Conservation (phyloP, 2,888 invertebrate species). For the Sinelater perroti region DNA sequence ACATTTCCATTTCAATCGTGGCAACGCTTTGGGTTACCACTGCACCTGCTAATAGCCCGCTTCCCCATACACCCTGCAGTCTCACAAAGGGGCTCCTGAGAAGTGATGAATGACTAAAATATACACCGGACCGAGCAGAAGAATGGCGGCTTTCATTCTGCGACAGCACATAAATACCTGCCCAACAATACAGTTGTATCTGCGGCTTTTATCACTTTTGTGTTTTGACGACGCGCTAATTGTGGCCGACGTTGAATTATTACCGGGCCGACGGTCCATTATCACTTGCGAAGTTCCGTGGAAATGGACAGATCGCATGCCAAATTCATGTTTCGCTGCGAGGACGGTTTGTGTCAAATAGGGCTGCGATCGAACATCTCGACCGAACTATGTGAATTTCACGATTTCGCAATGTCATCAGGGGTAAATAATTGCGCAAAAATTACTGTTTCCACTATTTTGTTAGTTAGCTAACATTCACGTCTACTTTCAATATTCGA, state of each 20-base stretch:
- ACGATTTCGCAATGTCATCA: too few relatives aligned
- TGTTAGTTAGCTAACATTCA: too few relatives aligned
- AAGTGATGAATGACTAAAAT: constrained; percentile 1
- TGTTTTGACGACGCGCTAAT: constrained; percentile 17
- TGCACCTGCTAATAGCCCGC: too few relatives aligned
- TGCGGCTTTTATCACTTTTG: constrained; percentile 17
- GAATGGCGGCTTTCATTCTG: constrained; percentile 3
- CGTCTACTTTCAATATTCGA: too few relatives aligned
- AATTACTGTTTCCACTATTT: too few relatives aligned
- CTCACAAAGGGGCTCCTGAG: neutral
- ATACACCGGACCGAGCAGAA: neutral
- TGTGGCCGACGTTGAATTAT: constrained; percentile 20
- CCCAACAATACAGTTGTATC: constrained; percentile 21
- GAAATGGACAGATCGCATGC: constrained; percentile 10
- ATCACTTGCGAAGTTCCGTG: constrained; percentile 14
- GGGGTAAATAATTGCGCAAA: too few relatives aligned
- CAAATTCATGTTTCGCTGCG: constrained; percentile 12
- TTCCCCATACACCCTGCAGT: neutral
- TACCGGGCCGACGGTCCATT: constrained; percentile 5
- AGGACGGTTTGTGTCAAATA: neutral
- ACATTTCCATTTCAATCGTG: too few relatives aligned
- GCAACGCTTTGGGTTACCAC: too few relatives aligned
- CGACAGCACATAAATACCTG: constrained; percentile 12
- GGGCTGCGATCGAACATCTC: too few relatives aligned
- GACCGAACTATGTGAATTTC: too few relatives aligned